phyloP scores from a whole-genome alignment of 2,113 vertebrate genomes.

The Rostratula benghalensis region DNA sequence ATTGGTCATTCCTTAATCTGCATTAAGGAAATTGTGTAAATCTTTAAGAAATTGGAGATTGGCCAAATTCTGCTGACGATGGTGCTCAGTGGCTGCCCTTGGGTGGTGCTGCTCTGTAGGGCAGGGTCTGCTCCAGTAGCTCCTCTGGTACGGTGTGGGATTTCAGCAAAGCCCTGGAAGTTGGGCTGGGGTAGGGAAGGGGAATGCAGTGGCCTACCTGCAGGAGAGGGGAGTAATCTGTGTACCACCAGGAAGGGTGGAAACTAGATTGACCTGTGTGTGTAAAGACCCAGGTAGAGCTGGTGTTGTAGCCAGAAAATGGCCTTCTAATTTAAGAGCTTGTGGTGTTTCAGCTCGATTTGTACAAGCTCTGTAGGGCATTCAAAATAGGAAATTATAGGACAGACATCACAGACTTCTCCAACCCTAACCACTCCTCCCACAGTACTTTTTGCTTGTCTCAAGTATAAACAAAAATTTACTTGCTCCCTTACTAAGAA shows the following conservation, averaged over 20 bases:
- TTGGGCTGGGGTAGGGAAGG: no score
- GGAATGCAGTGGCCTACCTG: no score
- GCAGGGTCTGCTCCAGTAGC: not conserved
- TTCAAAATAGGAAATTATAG: not conserved
- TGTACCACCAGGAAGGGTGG: no score
- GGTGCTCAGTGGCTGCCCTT: not conserved
- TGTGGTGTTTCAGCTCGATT: not conserved
- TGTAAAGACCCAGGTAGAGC: no score
- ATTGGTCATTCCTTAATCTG: not conserved
- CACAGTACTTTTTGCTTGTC: not conserved
- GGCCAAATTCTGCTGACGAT: not conserved
- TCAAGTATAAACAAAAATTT: not conserved
- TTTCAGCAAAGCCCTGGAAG: not conserved
- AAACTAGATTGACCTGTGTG: no score
- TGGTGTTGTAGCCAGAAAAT: no score
- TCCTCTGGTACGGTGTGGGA: not conserved
- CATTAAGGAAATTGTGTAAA: not conserved
- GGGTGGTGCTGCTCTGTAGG: not conserved
- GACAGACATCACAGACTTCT: not conserved
- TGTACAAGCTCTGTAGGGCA: not conserved
- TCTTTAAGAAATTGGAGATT: not conserved
- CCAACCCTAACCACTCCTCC: not conserved
- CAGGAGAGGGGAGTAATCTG: no score
- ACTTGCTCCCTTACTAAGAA: not conserved
- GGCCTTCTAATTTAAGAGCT: not conserved